Percentiles rank a stretch among this genome's conserved stretches.
Conservation (phyloP, 2,113 vertebrate species). For the Colistium nudipinnis region DNA sequence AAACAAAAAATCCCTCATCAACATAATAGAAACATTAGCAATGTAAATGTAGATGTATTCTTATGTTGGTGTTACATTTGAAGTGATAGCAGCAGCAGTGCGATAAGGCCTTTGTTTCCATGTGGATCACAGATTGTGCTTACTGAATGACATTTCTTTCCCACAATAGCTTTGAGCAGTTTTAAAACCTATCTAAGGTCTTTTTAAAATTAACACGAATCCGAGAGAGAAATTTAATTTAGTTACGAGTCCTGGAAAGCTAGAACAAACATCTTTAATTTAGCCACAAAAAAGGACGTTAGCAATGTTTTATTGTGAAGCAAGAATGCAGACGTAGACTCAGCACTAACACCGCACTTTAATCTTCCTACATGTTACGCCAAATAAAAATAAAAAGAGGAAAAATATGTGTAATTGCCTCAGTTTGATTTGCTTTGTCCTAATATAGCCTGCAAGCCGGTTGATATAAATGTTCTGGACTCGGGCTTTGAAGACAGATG, state of each 20-base stretch:
- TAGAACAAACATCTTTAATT: slow-evolving; percentile 38
- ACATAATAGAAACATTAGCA: not conserved
- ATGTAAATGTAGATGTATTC: not conserved
- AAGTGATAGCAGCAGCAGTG: not conserved
- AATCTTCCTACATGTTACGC: slow-evolving; percentile 39
- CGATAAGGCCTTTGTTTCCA: slow-evolving; percentile 5
- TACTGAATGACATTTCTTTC: slow-evolving; percentile 11
- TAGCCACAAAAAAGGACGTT: slow-evolving; percentile 26
- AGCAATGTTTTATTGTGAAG: slow-evolving; percentile 31
- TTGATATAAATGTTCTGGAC: slow-evolving; percentile 78
- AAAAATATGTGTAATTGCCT: slow-evolving; percentile 37
- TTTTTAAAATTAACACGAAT: slow-evolving; percentile 40
- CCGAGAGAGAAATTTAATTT: slow-evolving; percentile 45
- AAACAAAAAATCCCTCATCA: not conserved
- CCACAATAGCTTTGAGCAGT: slow-evolving; percentile 29
- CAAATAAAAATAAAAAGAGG: slow-evolving; percentile 19
- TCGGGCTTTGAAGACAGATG: slow-evolving; percentile 82
- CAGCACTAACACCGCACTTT: slow-evolving; percentile 47
- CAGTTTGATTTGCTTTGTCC: slow-evolving; percentile 70
- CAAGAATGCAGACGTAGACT: slow-evolving; percentile 25
- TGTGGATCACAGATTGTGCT: slow-evolving; percentile 19
- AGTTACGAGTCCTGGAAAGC: slow-evolving; percentile 17
- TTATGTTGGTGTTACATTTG: not conserved
- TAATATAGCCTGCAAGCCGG: slow-evolving; percentile 64
- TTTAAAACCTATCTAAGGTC: slow-evolving; percentile 38